phyloP scores from a whole-genome alignment of 2,888 invertebrate genomes.

The Drosophila neoperkinsi region DNA sequence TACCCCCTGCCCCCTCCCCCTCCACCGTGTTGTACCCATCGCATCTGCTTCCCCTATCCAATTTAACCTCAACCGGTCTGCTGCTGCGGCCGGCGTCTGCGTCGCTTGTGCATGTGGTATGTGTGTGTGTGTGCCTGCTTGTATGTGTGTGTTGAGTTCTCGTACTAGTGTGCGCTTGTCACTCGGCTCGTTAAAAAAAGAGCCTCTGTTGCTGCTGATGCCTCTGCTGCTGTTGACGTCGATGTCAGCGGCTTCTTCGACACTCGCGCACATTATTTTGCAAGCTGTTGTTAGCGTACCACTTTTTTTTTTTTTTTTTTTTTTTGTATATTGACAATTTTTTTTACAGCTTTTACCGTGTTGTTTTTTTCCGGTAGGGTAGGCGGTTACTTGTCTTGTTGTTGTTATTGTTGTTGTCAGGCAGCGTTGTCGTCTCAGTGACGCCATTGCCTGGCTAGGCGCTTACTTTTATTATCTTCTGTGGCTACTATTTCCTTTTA shows the following conservation, averaged over 20 bases:
- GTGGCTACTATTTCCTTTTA: conserved; percentile 41
- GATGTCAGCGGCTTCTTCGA: conserved; percentile 73
- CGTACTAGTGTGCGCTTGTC: conserved; percentile 67
- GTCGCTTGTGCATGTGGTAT: conserved; percentile 63
- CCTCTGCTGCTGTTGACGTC: conserved; percentile 30
- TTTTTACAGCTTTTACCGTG: conserved; percentile 76
- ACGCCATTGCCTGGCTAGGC: conserved; percentile 70
- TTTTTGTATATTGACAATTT: conserved; percentile 73
- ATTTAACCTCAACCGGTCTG: conserved; percentile 79
- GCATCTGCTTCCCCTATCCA: conserved; percentile 71
- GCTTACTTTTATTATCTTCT: conserved; percentile 70
- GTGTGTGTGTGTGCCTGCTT: conserved; percentile 16
- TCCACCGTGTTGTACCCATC: conserved; percentile 11
- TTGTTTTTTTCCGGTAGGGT: conserved; percentile 31
- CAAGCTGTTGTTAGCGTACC: conserved; percentile 63
- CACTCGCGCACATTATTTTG: conserved; percentile 76
- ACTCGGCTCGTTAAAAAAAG: conserved; percentile 71
- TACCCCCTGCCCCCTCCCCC: conserved; percentile 9
- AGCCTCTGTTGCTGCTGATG: conserved; percentile 41
- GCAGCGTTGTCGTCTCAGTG: conserved; percentile 61
- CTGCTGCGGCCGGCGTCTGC: conserved; percentile 67
- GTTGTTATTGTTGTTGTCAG: conserved; percentile 26
- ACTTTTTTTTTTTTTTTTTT: conserved; percentile 38
- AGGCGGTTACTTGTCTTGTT: conserved; percentile 23
- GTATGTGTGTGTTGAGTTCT: conserved; percentile 41